Base-by-base conservation (phyloP, 2,797 vertebrate species). In the Schizopygopsis pylzovi region DNA sequence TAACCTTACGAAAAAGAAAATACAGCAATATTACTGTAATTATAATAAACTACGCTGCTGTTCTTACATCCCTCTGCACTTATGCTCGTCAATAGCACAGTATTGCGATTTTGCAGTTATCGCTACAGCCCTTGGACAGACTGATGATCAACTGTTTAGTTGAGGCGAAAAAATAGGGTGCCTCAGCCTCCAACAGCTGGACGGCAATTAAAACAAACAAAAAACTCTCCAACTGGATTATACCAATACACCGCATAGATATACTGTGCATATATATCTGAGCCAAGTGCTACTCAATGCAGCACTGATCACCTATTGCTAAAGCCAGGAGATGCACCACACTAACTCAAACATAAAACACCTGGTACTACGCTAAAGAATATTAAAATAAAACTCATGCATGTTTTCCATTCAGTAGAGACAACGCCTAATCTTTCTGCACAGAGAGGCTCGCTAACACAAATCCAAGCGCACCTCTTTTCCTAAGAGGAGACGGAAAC, bases 401-500 rank as follows among this genome's bases (percentile, higher is more conserved):
- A 85, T 79, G 76, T 80, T 79, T 83, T 88, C 76, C 49, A 71
- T 84, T 90, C 85, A 59, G 25, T 25, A 79, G 75, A 61, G 54
- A 47, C 87, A 77, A 88, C 12, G 47, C 37, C 82, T 88, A 85
- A 87, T 89, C 86, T 79, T 22, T 56, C 47, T 76, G 82, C 65
- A 28, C 77, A 83, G 77, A 84, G 79, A 81, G 86, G 85, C 72
- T 89, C 61, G 71, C 77, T 86, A 89, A 90, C 73, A 76, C 79
- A 89, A 90, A 90, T 89, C 85, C 82, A 89, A 87, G 84, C 77
- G 33, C 80, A 82, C 63, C 56, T 70, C 70, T 81, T 84, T 82
- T 86, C 78, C 87, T 82, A 63, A 78, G 81, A 89, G 59, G 71
- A 89, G 75, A 81, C 77, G 72, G 77, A 90, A 81, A 90, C 84